Conservation (phyloP, 1,140 invertebrate species). For the Drosophila takahashii region DNA sequence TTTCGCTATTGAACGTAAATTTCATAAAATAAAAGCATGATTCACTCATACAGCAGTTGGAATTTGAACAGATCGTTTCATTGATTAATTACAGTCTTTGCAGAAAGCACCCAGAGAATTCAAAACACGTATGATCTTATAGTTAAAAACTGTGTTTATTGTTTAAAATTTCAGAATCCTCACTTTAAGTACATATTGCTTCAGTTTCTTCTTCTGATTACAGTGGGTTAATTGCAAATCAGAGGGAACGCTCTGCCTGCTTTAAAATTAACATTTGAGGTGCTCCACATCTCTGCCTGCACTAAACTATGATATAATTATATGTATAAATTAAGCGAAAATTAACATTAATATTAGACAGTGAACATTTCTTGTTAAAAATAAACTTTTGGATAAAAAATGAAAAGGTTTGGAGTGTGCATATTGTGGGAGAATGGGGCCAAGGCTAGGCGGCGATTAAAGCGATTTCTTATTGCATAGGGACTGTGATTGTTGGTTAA, state of each 20-base stretch:
- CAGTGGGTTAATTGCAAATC: conserved; percentile 41
- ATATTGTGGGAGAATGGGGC: conserved; percentile 41
- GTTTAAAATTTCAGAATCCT: conserved; percentile 66
- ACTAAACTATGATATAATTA: conserved; percentile 58
- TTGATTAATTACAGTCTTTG: not conserved
- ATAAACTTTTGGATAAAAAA: conserved; percentile 36
- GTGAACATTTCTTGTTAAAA: conserved; percentile 43
- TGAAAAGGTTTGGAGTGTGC: conserved; percentile 32
- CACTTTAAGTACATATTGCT: conserved; percentile 75
- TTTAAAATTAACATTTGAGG: conserved; percentile 41
- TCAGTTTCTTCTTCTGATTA: conserved; percentile 33
- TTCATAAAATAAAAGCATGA: too few relatives aligned
- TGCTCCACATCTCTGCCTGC: conserved; percentile 24
- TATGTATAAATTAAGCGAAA: conserved; percentile 59
- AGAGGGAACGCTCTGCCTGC: conserved; percentile 27
- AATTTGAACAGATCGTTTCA: not conserved
- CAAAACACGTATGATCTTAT: conserved; percentile 1
- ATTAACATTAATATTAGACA: conserved; percentile 52
- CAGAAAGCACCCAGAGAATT: not conserved
- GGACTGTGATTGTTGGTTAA: conserved; percentile 36
- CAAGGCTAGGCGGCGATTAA: conserved; percentile 72
- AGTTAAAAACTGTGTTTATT: conserved; percentile 75
- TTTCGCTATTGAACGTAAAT: too few relatives aligned
- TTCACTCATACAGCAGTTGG: too few relatives aligned
- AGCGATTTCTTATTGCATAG: conserved; percentile 44